Evolutionary conservation across 2,888 invertebrate genomes (phyloP), one percentile per base, ranked within the genome.

Genomic region (Eudemis profundana): DNA sequence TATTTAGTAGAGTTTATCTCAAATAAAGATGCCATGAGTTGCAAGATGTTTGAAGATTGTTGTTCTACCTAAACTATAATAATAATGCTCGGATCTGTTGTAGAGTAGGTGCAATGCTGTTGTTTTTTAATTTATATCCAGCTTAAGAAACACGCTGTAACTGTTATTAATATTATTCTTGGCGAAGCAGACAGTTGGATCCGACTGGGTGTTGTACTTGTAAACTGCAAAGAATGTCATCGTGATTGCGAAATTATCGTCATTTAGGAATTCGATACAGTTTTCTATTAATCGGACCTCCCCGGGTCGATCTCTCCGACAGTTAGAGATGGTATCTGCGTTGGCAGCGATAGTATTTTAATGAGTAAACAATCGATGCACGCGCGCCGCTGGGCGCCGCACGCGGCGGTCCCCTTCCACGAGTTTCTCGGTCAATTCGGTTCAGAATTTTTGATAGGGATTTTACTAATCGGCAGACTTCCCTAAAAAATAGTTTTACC

Each of bases 361-460:
- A 92, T 92, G 92, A 92, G 91, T 91, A 92, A 92, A 92, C 92
- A 92, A 92, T 92, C 90, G 91, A 89, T 89, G 89, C 91, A 90
- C 90, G 92, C 83, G 86, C 92, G 65, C 91, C 62, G 88, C 77
- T 83, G 91, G 91, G 77, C 75, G 90, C 88, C 91, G 89, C 91
- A 89, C 91, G 90, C 87, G 82, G 67, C 69, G 65, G 70, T 72
- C 70, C 62, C 72, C 53, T 63, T 36, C 17, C 4, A 27, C 5
- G 5, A 15, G 14, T 51, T 53, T 53, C 46, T 65, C 64, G 51
- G 59, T 38, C 59, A 47, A 38, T 53, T 54, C 23, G 42, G 29
- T 33, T 57, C 49, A 40, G 33, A 40, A 17, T 2, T 57, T 36
- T 64, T 64, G 42, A 50, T 49, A 63, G 42, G 15, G 42, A 56